A percentile compares a stretch with the other conserved stretches of the same genome.
phyloP scores from a whole-genome alignment of 2,797 vertebrate genomes.

The Tarsius wallacei region DNA sequence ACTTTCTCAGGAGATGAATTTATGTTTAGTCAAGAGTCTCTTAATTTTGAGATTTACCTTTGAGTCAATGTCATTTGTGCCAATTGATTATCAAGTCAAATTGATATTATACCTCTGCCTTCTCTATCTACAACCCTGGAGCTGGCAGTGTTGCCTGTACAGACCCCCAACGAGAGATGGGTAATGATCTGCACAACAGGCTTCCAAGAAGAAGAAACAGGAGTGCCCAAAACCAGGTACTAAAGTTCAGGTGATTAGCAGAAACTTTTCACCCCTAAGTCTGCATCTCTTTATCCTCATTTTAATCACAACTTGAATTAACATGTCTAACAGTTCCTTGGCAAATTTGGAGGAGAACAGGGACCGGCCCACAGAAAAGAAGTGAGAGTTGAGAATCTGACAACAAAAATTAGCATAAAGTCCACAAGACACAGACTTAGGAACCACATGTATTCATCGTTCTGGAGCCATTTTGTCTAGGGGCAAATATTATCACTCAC shows the following conservation, averaged over 20 bases:
- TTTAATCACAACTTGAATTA: conserved; percentile 21
- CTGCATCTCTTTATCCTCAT: background rate
- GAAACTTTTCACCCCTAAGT: background rate
- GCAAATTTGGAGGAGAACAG: background rate
- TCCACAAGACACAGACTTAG: background rate
- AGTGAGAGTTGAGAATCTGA: background rate
- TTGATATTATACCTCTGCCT: background rate
- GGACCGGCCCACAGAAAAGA: background rate
- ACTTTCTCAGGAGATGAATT: conserved; percentile 51
- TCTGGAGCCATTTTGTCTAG: background rate
- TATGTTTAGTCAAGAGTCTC: background rate
- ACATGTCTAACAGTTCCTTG: background rate
- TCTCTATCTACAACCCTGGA: background rate
- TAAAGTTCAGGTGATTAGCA: background rate
- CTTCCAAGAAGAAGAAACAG: background rate
- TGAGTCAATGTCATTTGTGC: background rate
- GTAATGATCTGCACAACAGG: no score
- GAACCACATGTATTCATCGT: background rate
- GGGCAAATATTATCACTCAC: background rate
- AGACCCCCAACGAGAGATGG: background rate
- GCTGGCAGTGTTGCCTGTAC: background rate
- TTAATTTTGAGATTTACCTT: conserved; percentile 34
- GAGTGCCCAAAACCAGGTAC: background rate
- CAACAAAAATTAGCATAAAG: background rate
- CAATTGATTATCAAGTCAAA: background rate